Conservation (phyloP, 2,888 invertebrate species). For the Himalopsyche japonica region DNA sequence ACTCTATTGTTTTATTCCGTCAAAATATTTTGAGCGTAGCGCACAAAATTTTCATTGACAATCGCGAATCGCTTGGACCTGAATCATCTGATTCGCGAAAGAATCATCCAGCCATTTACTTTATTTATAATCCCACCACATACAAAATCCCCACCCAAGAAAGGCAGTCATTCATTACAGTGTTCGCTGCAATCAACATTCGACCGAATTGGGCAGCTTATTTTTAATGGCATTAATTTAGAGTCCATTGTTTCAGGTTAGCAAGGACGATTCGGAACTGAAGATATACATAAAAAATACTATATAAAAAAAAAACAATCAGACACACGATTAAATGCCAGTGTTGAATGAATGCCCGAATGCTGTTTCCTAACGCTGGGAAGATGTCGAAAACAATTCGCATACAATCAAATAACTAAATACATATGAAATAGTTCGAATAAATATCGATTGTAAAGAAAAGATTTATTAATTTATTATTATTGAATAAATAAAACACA, state of each 20-base stretch:
- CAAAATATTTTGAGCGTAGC: too few relatives aligned
- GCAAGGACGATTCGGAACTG: not conserved
- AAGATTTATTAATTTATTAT: too few relatives aligned
- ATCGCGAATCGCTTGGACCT: too few relatives aligned
- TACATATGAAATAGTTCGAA: too few relatives aligned
- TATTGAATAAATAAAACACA: too few relatives aligned
- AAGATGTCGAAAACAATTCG: not conserved
- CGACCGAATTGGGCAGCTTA: not conserved
- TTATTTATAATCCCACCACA: not conserved
- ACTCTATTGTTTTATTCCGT: too few relatives aligned
- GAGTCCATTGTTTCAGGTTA: not conserved
- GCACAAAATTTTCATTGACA: too few relatives aligned
- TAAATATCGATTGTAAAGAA: too few relatives aligned
- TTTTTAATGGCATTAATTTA: not conserved
- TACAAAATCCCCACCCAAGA: not conserved
- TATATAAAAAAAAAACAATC: not conserved
- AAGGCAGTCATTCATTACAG: not conserved
- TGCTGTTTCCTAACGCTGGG: not conserved
- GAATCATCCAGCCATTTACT: too few relatives aligned
- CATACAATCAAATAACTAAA: not conserved
- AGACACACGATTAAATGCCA: not conserved
- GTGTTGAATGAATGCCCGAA: not conserved
- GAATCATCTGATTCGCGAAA: too few relatives aligned
- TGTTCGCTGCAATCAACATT: not conserved
- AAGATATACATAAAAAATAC: not conserved